A percentile compares a stretch with the other conserved stretches of the same genome.
phyloP scores from a whole-genome alignment of 2,888 invertebrate genomes.

The Cremastobaeus sp. region DNA sequence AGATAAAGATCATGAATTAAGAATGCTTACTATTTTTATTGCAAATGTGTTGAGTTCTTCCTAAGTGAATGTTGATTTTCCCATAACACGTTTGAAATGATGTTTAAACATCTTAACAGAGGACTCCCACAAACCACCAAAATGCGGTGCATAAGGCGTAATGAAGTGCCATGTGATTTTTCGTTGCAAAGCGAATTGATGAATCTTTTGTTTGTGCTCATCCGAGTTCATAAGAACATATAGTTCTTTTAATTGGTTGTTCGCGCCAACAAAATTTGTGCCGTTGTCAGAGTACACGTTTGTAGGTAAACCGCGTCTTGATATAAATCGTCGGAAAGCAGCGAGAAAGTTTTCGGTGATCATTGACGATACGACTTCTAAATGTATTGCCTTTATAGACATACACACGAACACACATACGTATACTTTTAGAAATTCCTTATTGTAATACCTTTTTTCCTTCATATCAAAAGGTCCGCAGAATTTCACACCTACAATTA shows the following conservation, averaged over 20 bases:
- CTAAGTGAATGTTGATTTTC: neutral
- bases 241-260: neutral
- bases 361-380: conserved; percentile 3
- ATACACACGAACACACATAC: conserved; percentile 12
- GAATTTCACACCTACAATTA: too few relatives aligned
- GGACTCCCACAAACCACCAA: conserved; percentile 10
- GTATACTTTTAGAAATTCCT: neutral
- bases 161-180: neutral
- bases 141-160: conserved; percentile 4
- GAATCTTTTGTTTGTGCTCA: neutral
- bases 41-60: too few relatives aligned
- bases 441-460: conserved; percentile 5
- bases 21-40: too few relatives aligned
- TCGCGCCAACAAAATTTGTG: conserved; percentile 2
- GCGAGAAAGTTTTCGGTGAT: conserved; percentile 2
- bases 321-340: neutral
- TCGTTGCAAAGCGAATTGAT: neutral
- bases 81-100: neutral
- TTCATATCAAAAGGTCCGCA: conserved; percentile 25
- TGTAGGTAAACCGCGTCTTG: neutral
- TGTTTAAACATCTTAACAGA: neutral
- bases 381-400: conserved; percentile 4
- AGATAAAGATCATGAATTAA: neutral
- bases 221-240: neutral
- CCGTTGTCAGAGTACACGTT: neutral